Base-by-base conservation (phyloP, 2,888 invertebrate genomes). In the Cremastinae sp. region DNA sequence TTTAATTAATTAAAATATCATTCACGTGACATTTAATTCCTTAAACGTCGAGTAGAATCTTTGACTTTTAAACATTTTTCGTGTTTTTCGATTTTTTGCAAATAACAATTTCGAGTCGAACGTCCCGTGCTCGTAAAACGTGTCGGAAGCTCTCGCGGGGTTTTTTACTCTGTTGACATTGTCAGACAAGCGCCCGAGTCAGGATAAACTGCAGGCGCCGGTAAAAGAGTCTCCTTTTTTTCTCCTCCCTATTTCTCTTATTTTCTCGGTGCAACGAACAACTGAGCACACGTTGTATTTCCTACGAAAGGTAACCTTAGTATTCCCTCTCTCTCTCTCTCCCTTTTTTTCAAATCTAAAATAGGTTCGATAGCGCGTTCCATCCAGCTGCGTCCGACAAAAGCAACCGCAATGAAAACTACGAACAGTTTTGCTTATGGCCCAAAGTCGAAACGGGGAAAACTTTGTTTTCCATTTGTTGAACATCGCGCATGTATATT, bases 111-210 rank as follows among this genome's bases (percentile, higher is more conserved):
- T 7, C 16, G n/a, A 41, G 8, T 7, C 14, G 14, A 28, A 59
- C 0, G 45, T 14, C 43, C 14, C 45, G 45, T 18, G 12, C 14
- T 45, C 41, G 41, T 45, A 45, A 45, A 3, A 12, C 3, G 43
- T 39, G 10, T 22, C 64, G 49, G 47, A 41, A 45, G 59, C 12
- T 22, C 49, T 20, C 7, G 56, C 58, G 41, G 28, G 37, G 41
- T 39, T 37, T 59, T 20, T 58, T 68, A 56, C 58, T 68, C 39
- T 72, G 72, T 72, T 75, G 72, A 75, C 75, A 72, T 28, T 75
- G 51, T 28, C 56, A 41, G 49, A 64, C 12, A 49, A 55, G 35
- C 64, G 18, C n/a, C n/a, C n/a, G n/a, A n/a, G 35, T 51, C 65
- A 66, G 61, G 41, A 72, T 43, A 55, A 55, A 71, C 35, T 37